Conservation (phyloP, 2,113 vertebrate species). For the Gymnogyps californianus region DNA sequence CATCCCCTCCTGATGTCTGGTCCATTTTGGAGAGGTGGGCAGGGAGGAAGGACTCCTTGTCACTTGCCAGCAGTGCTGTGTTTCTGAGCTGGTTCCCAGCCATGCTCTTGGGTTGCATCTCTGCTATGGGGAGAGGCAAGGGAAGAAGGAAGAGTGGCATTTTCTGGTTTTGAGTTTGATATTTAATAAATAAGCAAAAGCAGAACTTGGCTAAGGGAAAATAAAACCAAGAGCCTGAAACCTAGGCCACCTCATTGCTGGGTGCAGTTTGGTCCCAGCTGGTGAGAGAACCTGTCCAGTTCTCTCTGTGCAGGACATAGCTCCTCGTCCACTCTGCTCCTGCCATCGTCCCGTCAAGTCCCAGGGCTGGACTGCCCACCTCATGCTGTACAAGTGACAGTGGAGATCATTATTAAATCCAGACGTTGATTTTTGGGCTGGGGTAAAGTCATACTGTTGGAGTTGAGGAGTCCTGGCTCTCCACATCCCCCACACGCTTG, state of each 20-base stretch:
- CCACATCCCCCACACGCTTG: not conserved
- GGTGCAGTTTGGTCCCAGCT: not conserved
- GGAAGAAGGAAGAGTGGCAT: not conserved
- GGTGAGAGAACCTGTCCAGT: not conserved
- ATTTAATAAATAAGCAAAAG: not conserved
- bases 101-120: not conserved
- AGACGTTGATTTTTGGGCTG: not conserved
- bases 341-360: not conserved
- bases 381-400: rapidly evolving
- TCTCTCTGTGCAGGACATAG: not conserved
- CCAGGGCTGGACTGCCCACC: not conserved
- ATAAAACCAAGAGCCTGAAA: not conserved
- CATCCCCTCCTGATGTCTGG: not conserved
- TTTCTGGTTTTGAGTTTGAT: not conserved
- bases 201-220: not conserved
- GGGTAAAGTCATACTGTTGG: not conserved
- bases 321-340: not conserved
- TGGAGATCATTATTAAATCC: not conserved
- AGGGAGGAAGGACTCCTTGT: not conserved
- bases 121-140: not conserved
- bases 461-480: not conserved
- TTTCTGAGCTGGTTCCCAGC: not conserved
- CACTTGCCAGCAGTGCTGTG: not conserved
- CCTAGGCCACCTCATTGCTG: not conserved
- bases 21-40: not conserved